phyloP scores from a whole-genome alignment of 2,797 vertebrate species.

The Smutsia temminckii region DNA sequence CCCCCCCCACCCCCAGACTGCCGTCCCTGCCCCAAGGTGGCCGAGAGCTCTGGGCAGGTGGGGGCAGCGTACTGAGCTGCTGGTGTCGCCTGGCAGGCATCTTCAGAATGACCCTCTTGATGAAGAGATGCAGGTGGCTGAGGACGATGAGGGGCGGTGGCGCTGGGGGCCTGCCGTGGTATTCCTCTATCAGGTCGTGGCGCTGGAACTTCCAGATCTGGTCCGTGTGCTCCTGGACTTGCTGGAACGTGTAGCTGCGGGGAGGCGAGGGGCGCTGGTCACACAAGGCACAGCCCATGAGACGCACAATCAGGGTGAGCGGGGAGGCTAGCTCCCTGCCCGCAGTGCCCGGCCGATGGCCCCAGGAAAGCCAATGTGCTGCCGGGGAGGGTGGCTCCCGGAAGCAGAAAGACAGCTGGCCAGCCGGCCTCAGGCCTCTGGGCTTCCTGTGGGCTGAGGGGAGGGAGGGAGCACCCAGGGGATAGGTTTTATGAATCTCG shows the following conservation, averaged over 20 bases:
- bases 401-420: too few relatives aligned
- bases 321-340: too few relatives aligned
- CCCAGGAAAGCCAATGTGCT: too few relatives aligned
- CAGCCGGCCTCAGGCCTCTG: too few relatives aligned
- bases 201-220: conserved; percentile 98
- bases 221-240: conserved; percentile 96
- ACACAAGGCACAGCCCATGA: fast-evolving
- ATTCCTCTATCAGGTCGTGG: conserved; percentile 95
- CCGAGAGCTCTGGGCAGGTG: fast-evolving
- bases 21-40: fast-evolving
- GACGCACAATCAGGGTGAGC: too few relatives aligned
- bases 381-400: too few relatives aligned
- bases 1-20: fast-evolving
- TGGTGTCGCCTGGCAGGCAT: conserved; percentile 70
- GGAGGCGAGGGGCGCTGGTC: not conserved
- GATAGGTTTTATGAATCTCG: fast-evolving
- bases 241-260: conserved; percentile 95
- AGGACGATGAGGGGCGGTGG: conserved; percentile 95
- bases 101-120: conserved; percentile 84
- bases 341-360: too few relatives aligned
- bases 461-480: too few relatives aligned
- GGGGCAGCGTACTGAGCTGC: conserved; percentile 89
- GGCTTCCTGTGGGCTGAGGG: too few relatives aligned
- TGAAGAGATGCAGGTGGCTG: conserved; percentile 91
- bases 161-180: conserved; percentile 90